Base-by-base conservation (phyloP, 2,888 invertebrate genomes). In the Lasioglossum vierecki region DNA sequence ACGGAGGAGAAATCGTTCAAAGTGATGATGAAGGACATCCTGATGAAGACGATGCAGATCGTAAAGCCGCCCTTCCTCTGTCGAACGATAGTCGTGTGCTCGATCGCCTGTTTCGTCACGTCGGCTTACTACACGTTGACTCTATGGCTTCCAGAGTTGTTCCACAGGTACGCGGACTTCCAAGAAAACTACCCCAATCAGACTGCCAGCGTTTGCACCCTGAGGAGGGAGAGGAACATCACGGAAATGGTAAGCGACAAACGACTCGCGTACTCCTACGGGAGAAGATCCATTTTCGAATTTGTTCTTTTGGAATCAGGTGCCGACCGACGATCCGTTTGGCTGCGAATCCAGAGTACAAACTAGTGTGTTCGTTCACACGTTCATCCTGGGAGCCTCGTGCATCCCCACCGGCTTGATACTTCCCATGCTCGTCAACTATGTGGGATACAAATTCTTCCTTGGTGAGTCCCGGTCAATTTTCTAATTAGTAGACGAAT, bases 61-160 rank as follows among this genome's bases (percentile, higher is more conserved):
- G 97, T 97, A 95, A 96, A 95, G 91, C 96, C 97, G 2, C 97
- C 97, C 44, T 97, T 97, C 95, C 95, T 97, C 76, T 96, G 96
- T 92, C 97, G 97, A 93, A 97, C 97, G 39, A 93, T 97, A 81
- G 96, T 98, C 84, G 97, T 97, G 76, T 97, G 98, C 94, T 95
- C 97, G 73, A 97, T 98, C 87, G 97, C 98, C 93, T 98, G 98
- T 94, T 97, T 98, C 93, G 95, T 98, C 86, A 97, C 97, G 66
- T 97, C 97, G 95, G 98, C 98, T 92, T 98, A 98, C 95, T 98
- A 98, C 95, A 98, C 98, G 13, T 95, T 98, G 73, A 98, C 98
- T 97, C 96, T 98, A 94, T 98, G 98, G 98, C 98, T 98, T 95
- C 98, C 98, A 15, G 98, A 98, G 94, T 95, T 98, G 90, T 98